phyloP scores from a whole-genome alignment of 2,113 vertebrate genomes.

The Tricholaema leucomelas region DNA sequence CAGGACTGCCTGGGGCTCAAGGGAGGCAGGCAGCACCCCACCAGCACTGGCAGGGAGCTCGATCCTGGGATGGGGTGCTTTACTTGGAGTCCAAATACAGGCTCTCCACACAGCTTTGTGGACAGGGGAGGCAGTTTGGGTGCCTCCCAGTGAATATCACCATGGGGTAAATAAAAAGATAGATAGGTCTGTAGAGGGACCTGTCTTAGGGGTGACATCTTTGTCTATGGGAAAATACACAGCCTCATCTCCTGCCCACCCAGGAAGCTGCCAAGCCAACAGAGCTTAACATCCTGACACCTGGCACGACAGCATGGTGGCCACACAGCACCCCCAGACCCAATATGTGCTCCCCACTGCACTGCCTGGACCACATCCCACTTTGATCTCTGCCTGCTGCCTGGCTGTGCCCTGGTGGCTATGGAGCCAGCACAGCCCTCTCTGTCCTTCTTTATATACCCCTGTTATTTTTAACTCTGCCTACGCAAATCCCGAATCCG shows the following conservation, averaged over 20 bases:
- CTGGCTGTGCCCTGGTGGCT: slow-evolving; percentile 32
- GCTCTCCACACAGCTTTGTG: fast-evolving
- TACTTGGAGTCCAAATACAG: neutral
- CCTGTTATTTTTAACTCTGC: slow-evolving; percentile 79
- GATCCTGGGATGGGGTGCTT: neutral
- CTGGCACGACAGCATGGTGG: fast-evolving
- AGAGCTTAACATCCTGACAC: neutral
- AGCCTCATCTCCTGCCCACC: neutral
- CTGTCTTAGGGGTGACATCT: fast-evolving
- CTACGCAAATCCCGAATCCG: slow-evolving; percentile 81
- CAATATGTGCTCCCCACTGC: fast-evolving
- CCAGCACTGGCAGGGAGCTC: neutral
- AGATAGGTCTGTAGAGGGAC: neutral
- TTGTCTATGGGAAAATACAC: fast-evolving
- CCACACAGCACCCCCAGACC: fast-evolving
- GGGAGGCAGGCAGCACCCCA: neutral
- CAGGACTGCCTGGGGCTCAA: fast-evolving
- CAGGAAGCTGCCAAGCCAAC: neutral
- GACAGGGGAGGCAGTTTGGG: fast-evolving
- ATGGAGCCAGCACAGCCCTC: slow-evolving; percentile 21
- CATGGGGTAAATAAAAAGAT: neutral
- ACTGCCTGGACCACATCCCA: neutral
- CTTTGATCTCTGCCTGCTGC: slow-evolving; percentile 65
- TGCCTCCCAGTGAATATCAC: neutral
- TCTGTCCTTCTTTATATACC: slow-evolving; percentile 75